Evolutionary conservation across 2,888 invertebrate species (phyloP).

Genomic region (Hypsopygia costalis): DNA sequence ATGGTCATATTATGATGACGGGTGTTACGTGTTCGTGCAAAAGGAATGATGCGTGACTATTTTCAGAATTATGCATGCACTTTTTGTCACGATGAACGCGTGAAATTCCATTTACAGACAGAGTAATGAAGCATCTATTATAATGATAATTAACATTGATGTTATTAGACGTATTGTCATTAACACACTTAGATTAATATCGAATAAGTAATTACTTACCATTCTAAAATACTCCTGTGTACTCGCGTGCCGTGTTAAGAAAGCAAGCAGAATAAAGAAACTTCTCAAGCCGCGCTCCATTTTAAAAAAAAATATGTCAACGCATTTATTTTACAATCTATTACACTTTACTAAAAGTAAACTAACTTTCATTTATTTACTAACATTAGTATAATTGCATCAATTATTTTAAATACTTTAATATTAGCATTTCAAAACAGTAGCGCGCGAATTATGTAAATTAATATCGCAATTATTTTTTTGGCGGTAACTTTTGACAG

Average conservation of each 20-base stretch:
- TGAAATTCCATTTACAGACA: too few species aligned
- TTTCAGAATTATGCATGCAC: too few species aligned
- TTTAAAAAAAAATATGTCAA: constrained; percentile 38
- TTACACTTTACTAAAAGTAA: constrained; percentile 19
- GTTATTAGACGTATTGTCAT: too few species aligned
- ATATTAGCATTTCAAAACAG: constrained; percentile 5
- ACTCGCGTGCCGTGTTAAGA: constrained; percentile 59
- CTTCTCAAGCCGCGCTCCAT: constrained; percentile 40
- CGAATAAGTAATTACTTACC: constrained; percentile 43
- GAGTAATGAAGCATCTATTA: too few species aligned
- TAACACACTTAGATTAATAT: constrained; percentile 1
- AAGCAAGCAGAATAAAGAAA: constrained; percentile 51
- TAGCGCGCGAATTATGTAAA: constrained; percentile 4
- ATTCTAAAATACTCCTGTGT: constrained; percentile 65
- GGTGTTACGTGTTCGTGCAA: too few species aligned
- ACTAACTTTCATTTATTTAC: constrained; percentile 2
- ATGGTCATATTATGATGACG: too few species aligned
- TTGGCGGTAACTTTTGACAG: constrained; percentile 34
- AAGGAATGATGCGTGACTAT: too few species aligned
- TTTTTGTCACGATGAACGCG: too few species aligned
- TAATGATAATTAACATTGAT: too few species aligned
- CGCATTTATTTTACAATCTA: constrained; percentile 25
- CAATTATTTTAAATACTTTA: constrained; percentile 3
- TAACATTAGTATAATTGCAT: constrained; percentile 1
- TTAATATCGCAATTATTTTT: constrained; percentile 15